Evolutionary conservation across 92 coral and sea anemone genomes (phyloP).

Genomic region (Phenganax subtilis): DNA sequence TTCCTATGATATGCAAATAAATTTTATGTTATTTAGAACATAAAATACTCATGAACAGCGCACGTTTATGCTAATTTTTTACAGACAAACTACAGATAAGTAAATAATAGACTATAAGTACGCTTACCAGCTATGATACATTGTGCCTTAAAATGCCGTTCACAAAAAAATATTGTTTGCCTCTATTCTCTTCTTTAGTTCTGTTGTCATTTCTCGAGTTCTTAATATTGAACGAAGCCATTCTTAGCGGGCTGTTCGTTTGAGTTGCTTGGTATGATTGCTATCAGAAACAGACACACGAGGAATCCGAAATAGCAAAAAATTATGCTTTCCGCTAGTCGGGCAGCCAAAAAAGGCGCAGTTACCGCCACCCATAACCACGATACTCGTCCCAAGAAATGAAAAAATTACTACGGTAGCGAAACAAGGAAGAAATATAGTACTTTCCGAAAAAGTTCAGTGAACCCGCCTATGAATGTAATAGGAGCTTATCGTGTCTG

Average conservation of each 20-base stretch:
- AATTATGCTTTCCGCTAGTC: constrained; percentile 3
- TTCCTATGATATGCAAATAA: neutral
- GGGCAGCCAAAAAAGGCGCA: constrained; percentile 23
- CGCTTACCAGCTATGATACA: constrained; percentile 15
- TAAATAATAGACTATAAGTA: neutral
- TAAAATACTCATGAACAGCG: constrained; percentile 16
- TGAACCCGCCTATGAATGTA: neutral
- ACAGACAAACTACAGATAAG: neutral
- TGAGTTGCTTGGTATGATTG: constrained; percentile 3
- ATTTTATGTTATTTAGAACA: neutral
- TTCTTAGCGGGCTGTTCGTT: constrained; percentile 7
- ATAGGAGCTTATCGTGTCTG: neutral
- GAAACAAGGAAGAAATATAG: neutral
- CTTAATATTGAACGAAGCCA: constrained; percentile 14
- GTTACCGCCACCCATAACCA: constrained; percentile 3
- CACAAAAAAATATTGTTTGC: constrained; percentile 14
- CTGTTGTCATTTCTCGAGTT: constrained; percentile 4
- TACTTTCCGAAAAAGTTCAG: neutral
- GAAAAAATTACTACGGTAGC: neutral
- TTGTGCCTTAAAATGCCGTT: constrained; percentile 12
- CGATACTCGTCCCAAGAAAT: neutral
- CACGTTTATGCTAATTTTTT: neutral
- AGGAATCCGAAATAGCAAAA: neutral
- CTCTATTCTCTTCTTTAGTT: constrained; percentile 12
- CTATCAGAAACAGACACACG: neutral